Percentiles rank a stretch among this genome's conserved stretches.
phyloP scores from a whole-genome alignment of 2,888 invertebrate species.

The Cheilosia grossa region DNA sequence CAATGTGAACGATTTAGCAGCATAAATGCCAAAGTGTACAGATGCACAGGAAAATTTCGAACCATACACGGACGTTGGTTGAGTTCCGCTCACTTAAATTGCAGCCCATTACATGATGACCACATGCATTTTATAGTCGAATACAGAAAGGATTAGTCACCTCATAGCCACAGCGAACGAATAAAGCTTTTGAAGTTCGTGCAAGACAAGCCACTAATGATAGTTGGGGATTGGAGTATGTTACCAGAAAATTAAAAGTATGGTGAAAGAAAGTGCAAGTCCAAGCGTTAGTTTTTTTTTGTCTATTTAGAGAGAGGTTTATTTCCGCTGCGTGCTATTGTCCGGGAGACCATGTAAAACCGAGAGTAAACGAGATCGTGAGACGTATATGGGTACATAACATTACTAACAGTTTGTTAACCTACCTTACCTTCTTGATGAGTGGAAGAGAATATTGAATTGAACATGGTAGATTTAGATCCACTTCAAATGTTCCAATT shows the following conservation, averaged over 20 bases:
- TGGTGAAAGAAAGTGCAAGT: constrained; percentile 36
- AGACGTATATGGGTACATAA: too few species aligned
- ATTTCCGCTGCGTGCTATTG: too few species aligned
- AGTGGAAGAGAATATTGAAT: too few species aligned
- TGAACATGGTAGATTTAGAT: too few species aligned
- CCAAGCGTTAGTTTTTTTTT: too few species aligned
- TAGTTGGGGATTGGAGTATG: neutral
- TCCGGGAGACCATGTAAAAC: too few species aligned
- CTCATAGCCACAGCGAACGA: neutral
- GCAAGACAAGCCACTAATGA: constrained; percentile 1
- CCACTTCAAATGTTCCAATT: too few species aligned
- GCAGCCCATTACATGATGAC: constrained; percentile 22
- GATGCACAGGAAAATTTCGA: constrained; percentile 17
- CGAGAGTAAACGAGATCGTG: too few species aligned
- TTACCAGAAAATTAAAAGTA: neutral
- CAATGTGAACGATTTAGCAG: constrained; percentile 57
- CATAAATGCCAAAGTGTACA: constrained; percentile 51
- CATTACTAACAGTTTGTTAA: too few species aligned
- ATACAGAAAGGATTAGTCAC: neutral
- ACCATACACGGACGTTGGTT: constrained; percentile 20
- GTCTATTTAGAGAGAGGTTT: too few species aligned
- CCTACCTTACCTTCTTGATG: too few species aligned
- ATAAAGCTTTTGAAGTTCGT: neutral
- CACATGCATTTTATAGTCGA: constrained; percentile 13
- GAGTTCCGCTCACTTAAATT: constrained; percentile 24